Base-by-base conservation (phyloP, 2,888 invertebrate species). In the Tachina fera region DNA sequence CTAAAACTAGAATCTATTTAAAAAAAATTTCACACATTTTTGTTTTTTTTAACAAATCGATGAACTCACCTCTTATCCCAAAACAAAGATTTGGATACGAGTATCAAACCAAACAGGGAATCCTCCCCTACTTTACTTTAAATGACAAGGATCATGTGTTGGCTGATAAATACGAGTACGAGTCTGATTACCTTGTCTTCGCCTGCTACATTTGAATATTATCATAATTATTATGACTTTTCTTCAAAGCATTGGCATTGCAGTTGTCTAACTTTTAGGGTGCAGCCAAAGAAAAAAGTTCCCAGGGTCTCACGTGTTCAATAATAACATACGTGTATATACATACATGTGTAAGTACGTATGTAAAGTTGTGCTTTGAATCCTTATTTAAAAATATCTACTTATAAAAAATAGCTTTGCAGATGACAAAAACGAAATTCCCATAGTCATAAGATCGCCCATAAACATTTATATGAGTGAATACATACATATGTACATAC, bases 191-290 rank as follows among this genome's bases (percentile, higher is more conserved):
- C 68, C 72, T 71, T 85, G 85, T 76, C 78, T 53, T 70, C 70
- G 78, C 65, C 74, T 72, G 58, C 51, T 22, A 13, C 45, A 65
- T 68, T 65, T 72, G 67, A 76, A 80, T 82, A 86, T 83, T 71
- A 82, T 86, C 82, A 86, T 83, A 86, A 86, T 86, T 82, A 79
- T 86, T 86, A 86, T 86, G 86, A 86, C 86, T 86, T 83, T 79
- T 67, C 75, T 82, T 81, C 78, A 75, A 31, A 60, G 22, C 31
- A 80, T 58, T 19, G 56, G 3, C 13, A 31, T 14, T 16, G 31
- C 58, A 58, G 67, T 77, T 49, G 56, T 41, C n/a, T n/a, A 45
- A 53, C 19, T 63, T 51, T 78, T 56, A 76, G 86, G 86, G 86
- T 83, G 86, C 82, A 78, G 81, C 43, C 22, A 67, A 43, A 14